Evolutionary conservation across 2,888 invertebrate genomes (phyloP).

Genomic region (Antitype chi): DNA sequence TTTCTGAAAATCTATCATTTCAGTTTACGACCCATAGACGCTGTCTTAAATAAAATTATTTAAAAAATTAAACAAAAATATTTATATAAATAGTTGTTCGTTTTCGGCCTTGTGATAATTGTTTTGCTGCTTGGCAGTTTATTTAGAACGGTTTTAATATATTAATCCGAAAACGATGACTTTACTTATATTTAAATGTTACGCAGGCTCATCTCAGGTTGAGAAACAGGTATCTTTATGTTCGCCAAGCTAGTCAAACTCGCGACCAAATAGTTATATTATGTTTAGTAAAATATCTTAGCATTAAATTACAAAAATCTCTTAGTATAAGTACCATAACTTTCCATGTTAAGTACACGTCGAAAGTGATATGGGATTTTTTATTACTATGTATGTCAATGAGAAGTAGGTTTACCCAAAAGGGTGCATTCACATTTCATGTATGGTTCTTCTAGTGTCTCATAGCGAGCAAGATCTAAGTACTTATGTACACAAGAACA

Average conservation of each 20-base stretch:
- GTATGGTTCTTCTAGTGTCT: slow-evolving; percentile 7
- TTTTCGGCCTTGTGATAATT: slow-evolving; percentile 59
- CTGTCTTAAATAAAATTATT: slow-evolving; percentile 2
- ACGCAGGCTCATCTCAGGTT: slow-evolving; percentile 19
- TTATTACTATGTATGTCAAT: slow-evolving; percentile 19
- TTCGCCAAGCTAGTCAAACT: slow-evolving; percentile 62
- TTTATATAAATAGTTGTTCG: slow-evolving; percentile 16
- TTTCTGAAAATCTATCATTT: slow-evolving; percentile 5
- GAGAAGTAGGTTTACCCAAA: slow-evolving; percentile 11
- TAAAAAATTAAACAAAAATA: slow-evolving; percentile 6
- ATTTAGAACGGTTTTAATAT: slow-evolving; percentile 33
- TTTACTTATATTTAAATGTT: slow-evolving; percentile 16
- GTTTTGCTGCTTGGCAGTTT: slow-evolving; percentile 73
- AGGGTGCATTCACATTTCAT: slow-evolving; percentile 10
- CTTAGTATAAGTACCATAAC: slow-evolving; percentile 29
- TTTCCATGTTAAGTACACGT: slow-evolving; percentile 19
- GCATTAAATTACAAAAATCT: slow-evolving; percentile 31
- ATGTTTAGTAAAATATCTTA: slow-evolving; percentile 47
- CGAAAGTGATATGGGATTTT: slow-evolving; percentile 12
- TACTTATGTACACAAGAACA: slow-evolving; percentile 45
- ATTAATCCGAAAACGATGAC: slow-evolving; percentile 5
- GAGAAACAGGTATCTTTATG: slow-evolving; percentile 24
- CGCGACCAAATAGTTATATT: slow-evolving; percentile 58
- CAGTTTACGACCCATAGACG: slow-evolving; percentile 17
- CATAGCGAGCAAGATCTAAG: slow-evolving; percentile 8